A percentile compares a stretch with the other conserved stretches of the same genome.
Conservation (phyloP, 2,888 invertebrate genomes). For the Lamellibrachia satsuma region DNA sequence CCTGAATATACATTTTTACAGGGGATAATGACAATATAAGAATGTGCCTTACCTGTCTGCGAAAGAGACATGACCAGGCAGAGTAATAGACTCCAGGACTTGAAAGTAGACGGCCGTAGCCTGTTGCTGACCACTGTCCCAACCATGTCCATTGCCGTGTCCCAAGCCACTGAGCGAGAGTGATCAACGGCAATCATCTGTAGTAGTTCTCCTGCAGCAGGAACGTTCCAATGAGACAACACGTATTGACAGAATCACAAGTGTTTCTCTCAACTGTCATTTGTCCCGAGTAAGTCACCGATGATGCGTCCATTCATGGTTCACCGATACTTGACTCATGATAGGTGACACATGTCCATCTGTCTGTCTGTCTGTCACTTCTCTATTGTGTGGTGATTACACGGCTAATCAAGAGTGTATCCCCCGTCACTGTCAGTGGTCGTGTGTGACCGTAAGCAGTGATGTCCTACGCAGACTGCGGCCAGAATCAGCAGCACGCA, state of each 20-base stretch:
- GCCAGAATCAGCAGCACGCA: neutral
- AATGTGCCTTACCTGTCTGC: neutral
- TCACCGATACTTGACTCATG: neutral
- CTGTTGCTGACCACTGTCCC: neutral
- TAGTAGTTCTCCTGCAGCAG: neutral
- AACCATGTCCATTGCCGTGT: neutral
- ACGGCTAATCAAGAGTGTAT: neutral
- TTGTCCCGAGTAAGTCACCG: neutral
- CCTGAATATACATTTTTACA: neutral
- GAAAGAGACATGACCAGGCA: neutral
- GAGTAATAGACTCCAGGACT: neutral
- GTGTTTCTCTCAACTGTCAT: neutral
- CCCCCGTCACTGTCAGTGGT: neutral
- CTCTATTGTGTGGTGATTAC: neutral
- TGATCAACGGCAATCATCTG: neutral
- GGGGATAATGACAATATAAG: neutral
- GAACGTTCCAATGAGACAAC: neutral
- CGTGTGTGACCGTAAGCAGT: neutral
- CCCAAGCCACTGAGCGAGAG: neutral
- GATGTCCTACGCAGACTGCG: neutral
- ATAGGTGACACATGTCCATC: neutral
- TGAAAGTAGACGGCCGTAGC: conserved; percentile 10
- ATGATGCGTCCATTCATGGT: neutral
- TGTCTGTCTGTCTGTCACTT: neutral
- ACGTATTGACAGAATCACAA: neutral